Evolutionary conservation across 2,797 vertebrate genomes (phyloP), one percentile per base, ranked within the genome.

Genomic region (Darevskia mixta): DNA sequence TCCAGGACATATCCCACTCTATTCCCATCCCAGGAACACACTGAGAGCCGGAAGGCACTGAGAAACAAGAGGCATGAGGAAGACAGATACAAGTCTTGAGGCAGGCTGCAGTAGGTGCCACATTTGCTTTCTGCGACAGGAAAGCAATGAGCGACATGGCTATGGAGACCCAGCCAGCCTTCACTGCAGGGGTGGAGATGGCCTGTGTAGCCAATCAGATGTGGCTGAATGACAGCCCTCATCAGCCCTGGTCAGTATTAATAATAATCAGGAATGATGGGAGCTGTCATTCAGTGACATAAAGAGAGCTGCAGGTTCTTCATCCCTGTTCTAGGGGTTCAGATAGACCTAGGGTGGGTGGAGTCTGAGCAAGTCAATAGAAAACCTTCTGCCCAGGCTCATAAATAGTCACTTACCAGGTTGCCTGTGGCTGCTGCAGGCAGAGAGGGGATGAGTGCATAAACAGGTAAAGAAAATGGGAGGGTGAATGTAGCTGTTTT

Each of bases 1-100:
- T 82, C 94, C 93, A 66, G 55, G 72, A 4, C 87, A 85, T n/a
- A 71, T 20, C 7, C 5, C 45, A 49, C 73, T 81, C 45, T 29
- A 72, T 64, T 27, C 87, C 80, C 69, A 49, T 38, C 49, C 90
- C 79, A 77, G 9, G 6, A 32, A 29, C 64, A 55, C 8, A 64
- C 41, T 41, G 25, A 58, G 58, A 81, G 67, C 66, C 18, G 0
- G 58, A 43, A 75, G 27, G 23, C 41, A 55, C 79, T 49, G 43
- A 71, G 25, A 3, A 32, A 82, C 66, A 9, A 27, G 72, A 84
- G 71, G 55, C 27, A 32, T 4, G 67, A 79, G n/a, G 71, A 77
- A 76, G 71, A 29, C n/a, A 29, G 61, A n/a, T n/a, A n/a, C n/a
- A n/a, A n/a, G n/a, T n/a, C n/a, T n/a, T n/a, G n/a, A 83, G 82